Conservation (phyloP, 2,113 vertebrate species). For the Calonectris borealis region DNA sequence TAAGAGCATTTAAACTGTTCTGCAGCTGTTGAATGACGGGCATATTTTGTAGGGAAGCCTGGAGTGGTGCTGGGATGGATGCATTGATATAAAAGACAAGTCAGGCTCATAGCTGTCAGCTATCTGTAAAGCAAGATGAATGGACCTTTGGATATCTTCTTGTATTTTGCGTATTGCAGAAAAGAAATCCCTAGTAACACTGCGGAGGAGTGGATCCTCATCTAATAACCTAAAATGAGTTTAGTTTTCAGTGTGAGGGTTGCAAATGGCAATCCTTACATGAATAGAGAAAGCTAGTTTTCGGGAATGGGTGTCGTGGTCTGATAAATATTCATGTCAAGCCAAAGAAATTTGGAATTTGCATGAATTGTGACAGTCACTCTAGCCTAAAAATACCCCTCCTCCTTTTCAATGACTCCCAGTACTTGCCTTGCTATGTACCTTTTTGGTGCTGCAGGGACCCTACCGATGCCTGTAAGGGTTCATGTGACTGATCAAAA, state of each 20-base stretch:
- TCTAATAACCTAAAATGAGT: not conserved
- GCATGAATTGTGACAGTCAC: not conserved
- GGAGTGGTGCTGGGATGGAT: not conserved
- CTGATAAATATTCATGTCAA: not conserved
- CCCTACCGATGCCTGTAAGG: not conserved
- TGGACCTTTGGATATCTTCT: not conserved
- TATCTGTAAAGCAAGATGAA: not conserved
- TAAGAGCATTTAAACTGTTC: constrained; percentile 27
- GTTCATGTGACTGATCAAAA: not conserved
- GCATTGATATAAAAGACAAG: not conserved
- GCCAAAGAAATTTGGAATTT: not conserved
- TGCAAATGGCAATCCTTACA: not conserved
- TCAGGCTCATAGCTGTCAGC: not conserved
- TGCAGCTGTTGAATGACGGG: not conserved
- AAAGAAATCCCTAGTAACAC: not conserved
- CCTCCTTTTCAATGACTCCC: not conserved
- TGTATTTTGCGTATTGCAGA: not conserved
- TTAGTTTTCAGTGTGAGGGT: not conserved
- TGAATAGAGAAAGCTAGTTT: not conserved
- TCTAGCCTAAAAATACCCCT: not conserved
- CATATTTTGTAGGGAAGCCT: not conserved
- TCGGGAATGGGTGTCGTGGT: not conserved
- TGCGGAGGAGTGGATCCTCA: not conserved
- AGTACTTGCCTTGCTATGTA: not conserved
- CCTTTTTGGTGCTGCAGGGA: not conserved